Evolutionary conservation across 2,797 vertebrate genomes (phyloP), one percentile per base, ranked within the genome.

Genomic region (Diplodus sargus): DNA sequence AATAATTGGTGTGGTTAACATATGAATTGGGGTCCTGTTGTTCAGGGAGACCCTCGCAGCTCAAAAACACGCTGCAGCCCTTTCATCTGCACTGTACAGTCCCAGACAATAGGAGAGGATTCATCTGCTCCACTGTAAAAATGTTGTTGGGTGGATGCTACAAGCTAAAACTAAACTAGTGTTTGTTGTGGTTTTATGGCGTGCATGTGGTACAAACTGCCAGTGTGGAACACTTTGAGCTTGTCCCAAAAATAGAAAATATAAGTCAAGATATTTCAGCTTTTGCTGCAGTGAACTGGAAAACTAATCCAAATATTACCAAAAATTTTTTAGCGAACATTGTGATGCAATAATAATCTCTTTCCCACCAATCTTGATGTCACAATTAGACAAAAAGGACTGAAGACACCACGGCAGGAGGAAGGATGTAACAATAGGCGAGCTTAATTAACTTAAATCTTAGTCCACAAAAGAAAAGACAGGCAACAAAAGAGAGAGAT

Each of bases 1-100:
- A 95, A 96, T 95, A 91, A 94, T 90, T 88, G 80, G 72, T 61
- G 83, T 91, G 78, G 85, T 95, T 95, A 93, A 88, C 94, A 94
- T 95, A 91, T 94, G 91, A 95, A 94, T 93, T 67, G 90, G 70
- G 85, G 85, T 86, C 86, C 85, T 86, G 89, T 87, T 90, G 90
- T 91, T 91, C 72, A 52, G 70, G 57, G 81, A 88, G 79, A 89
- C 78, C 78, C 69, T 64, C 13, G 23, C 49, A 59, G 72, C 63
- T 82, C 59, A 84, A 92, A 89, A 92, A 89, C 82, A 85, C 48
- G 20, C 60, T 42, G 18, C 23, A 30, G 72, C 45, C 53, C 80
- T 86, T 93, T 92, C 74, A 91, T 86, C 30, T 61, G 59, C 64
- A 78, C 76, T 65, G 76, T 86, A 88, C 65, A 89, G 80, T 49